Evolutionary conservation across 1,140 invertebrate genomes (phyloP).

Genomic region (Ostrea denselamellosa): DNA sequence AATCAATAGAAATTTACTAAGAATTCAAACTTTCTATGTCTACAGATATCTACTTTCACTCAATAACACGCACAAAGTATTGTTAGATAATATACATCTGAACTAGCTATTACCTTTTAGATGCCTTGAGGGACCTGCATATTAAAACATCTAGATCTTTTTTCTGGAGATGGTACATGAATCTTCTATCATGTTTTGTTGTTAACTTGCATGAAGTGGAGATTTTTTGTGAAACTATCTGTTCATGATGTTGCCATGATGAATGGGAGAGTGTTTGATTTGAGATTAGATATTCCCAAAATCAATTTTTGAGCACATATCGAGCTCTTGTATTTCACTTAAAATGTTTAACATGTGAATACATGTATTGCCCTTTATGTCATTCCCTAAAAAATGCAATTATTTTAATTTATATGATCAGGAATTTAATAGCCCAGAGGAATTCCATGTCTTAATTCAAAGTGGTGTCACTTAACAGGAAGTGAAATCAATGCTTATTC

Average conservation of each 20-base stretch:
- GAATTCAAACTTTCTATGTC: not conserved
- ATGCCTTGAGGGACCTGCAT: slow-evolving; percentile 24
- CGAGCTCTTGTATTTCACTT: slow-evolving; percentile 2
- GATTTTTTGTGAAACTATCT: not conserved
- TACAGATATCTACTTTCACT: slow-evolving; percentile 18
- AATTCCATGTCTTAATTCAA: not conserved
- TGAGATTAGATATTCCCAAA: slow-evolving; percentile 24
- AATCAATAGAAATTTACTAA: slow-evolving; percentile 31
- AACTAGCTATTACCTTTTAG: slow-evolving; percentile 16
- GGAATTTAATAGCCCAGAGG: not conserved
- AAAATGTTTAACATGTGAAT: not conserved
- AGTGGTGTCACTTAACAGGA: not conserved
- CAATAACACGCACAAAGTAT: not conserved
- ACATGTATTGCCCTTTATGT: not conserved
- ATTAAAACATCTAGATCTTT: slow-evolving; percentile 22
- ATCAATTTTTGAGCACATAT: slow-evolving; percentile 11
- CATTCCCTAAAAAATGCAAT: not conserved
- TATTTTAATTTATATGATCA: not conserved
- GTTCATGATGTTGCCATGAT: not conserved
- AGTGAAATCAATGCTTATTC: not conserved
- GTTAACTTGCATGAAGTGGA: not conserved
- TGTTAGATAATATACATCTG: not conserved
- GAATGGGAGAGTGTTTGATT: not conserved
- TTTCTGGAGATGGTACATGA: slow-evolving; percentile 29
- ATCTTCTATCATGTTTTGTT: slow-evolving; percentile 28